Percentiles rank a stretch among this genome's conserved stretches.
phyloP scores from a whole-genome alignment of 2,797 vertebrate species.

The Xiphorhynchus erythropygius region DNA sequence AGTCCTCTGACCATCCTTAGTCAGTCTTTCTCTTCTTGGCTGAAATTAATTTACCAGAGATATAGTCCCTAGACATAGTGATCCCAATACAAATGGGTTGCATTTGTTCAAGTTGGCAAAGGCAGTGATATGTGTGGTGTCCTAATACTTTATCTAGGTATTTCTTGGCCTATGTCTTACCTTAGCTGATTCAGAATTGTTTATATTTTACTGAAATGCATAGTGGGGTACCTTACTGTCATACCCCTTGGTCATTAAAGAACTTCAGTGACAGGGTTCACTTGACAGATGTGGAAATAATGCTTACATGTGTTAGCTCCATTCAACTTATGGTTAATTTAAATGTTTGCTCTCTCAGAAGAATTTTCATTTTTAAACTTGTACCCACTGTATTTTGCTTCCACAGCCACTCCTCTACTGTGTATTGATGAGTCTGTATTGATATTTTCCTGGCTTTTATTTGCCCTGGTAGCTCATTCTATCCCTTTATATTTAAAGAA shows the following conservation, averaged over 20 bases:
- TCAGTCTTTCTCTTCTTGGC: not conserved
- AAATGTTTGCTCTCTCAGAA: not conserved
- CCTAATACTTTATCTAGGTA: not conserved
- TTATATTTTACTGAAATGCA: not conserved
- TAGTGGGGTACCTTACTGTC: fast-evolving
- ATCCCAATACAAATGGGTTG: not conserved
- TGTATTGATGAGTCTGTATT: not conserved
- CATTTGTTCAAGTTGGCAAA: not conserved
- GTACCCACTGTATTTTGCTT: not conserved
- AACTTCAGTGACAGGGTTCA: not conserved
- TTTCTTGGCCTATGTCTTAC: not conserved
- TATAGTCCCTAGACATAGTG: not conserved
- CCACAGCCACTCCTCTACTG: not conserved
- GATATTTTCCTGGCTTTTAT: not conserved
- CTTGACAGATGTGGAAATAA: not conserved
- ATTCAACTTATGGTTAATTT: not conserved
- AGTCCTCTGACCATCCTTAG: not conserved
- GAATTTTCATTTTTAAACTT: not conserved
- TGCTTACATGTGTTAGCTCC: not conserved
- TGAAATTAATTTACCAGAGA: not conserved
- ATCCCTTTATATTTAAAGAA: not conserved
- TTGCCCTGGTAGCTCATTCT: not conserved
- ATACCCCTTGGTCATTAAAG: not conserved
- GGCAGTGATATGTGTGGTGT: not conserved
- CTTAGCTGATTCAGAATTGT: not conserved